Base-by-base conservation (phyloP, 1,140 invertebrate species). In the Pseudomyrmex pallidus region DNA sequence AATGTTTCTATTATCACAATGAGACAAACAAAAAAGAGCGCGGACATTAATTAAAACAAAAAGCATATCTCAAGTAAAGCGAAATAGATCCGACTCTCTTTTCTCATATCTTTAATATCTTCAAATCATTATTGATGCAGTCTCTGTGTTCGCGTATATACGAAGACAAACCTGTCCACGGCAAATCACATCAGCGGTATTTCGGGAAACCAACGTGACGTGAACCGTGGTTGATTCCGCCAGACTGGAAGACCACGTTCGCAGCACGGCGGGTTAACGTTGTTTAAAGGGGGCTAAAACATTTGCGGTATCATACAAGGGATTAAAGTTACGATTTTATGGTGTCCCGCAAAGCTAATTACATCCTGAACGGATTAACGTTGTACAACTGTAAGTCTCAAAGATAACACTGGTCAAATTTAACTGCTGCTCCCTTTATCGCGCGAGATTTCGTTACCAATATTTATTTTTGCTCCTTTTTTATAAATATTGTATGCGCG, bases 261-360 rank as follows among this genome's bases (percentile, higher is more conserved):
- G 22, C 74, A 62, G 22, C 61, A 15, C n/a, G 20, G 17, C 22
- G 20, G 10, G 17, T 64, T 59, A 74, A 59, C 62, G 52, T 61
- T 68, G 17, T 56, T 85, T 48, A 82, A 85, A 74, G 68, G 63
- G 82, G 17, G 50, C 56, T 54, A 25, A 59, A 80, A 70, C 76
- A 59, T 72, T 80, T 48, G 12, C 54, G 56, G n/a, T 72, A 56
- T 57, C 66, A 17, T 61, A 35, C 63, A 46, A 59, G 35, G 76
- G 56, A 80, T 80, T 80, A 72, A 50, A 80, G 10, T 80, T 70
- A 72, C 54, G 12, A 70, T 70, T 80, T 59, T 56, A 70, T 20
- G 44, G 54, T 20, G n/a, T 48, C 35, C 66, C 12, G 54, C 52
- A 46, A 35, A 35, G 17, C 35, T 77, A 77, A 77, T 56, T 35